Evolutionary conservation across 2,888 invertebrate genomes (phyloP).

Genomic region (Sisyra terminalis): DNA sequence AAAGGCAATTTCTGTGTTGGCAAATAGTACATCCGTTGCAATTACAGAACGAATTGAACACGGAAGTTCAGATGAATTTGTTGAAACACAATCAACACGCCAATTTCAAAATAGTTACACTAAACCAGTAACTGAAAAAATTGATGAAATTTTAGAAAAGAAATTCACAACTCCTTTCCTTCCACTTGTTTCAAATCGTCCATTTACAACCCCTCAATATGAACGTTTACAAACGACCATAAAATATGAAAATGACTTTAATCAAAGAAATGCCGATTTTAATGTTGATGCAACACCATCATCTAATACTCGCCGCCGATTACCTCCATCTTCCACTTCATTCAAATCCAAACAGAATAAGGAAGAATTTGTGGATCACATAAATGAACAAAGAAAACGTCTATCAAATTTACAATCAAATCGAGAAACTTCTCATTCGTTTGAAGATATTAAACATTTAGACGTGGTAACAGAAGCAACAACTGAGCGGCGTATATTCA

Average conservation of each 20-base stretch:
- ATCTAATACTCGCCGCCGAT: neutral
- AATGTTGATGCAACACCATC: slow-evolving; percentile 3
- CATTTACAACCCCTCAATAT: no score
- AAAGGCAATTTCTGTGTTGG: slow-evolving; percentile 38
- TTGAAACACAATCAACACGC: slow-evolving; percentile 9
- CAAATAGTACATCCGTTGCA: slow-evolving; percentile 16
- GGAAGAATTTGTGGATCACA: slow-evolving; percentile 13
- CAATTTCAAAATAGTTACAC: slow-evolving; percentile 4
- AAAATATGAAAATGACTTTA: neutral
- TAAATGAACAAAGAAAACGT: slow-evolving; percentile 20
- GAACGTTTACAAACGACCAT: no score
- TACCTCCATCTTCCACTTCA: slow-evolving; percentile 1
- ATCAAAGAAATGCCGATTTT: neutral
- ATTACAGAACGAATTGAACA: slow-evolving; percentile 9
- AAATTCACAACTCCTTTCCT: no score
- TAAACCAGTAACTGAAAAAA: slow-evolving; percentile 3
- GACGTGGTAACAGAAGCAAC: slow-evolving; percentile 22
- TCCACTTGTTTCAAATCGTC: no score
- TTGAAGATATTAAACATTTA: slow-evolving; percentile 16
- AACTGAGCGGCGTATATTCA: slow-evolving; percentile 24
- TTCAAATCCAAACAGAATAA: slow-evolving; percentile 1
- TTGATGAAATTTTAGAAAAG: no score
- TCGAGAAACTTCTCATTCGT: slow-evolving; percentile 16
- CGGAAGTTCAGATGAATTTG: slow-evolving; percentile 14
- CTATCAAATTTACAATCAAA: slow-evolving; percentile 16